Conservation (phyloP, 2,888 invertebrate genomes). For the Orthonevra nobilis region DNA sequence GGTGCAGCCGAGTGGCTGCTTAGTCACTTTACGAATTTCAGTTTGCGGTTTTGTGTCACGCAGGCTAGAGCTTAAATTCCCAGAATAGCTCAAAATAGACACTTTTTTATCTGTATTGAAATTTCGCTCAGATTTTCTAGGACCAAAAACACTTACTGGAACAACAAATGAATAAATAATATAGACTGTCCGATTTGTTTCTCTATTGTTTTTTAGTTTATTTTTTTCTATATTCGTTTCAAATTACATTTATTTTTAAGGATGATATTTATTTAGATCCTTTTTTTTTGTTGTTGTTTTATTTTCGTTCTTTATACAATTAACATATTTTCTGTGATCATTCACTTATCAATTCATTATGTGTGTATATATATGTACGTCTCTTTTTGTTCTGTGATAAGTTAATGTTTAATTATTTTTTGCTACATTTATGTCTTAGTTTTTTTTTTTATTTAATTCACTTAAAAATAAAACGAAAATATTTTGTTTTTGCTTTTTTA, state of each 20-base stretch:
- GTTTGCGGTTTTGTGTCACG: too few relatives aligned
- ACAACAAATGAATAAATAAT: too few relatives aligned
- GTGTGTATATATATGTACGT: conserved; percentile 34
- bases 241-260: conserved; percentile 44
- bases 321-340: conserved; percentile 25
- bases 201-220: conserved; percentile 36
- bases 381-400: conserved; percentile 32
- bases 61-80: too few relatives aligned
- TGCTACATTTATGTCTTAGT: conserved; percentile 18
- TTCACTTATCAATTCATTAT: conserved; percentile 1
- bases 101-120: too few relatives aligned
- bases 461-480: conserved; percentile 40
- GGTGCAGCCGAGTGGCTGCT: too few relatives aligned
- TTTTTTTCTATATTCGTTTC: conserved; percentile 48
- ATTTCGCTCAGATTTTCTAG: too few relatives aligned
- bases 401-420: conserved; percentile 16
- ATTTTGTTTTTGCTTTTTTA: conserved; percentile 1
- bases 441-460: conserved; percentile 3
- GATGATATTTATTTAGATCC: not conserved
- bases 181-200: too few relatives aligned
- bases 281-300: not conserved
- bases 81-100: too few relatives aligned
- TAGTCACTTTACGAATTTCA: too few relatives aligned
- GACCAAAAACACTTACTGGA: too few relatives aligned
- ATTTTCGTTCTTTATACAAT: conserved; percentile 37